Conservation (phyloP, 2,113 vertebrate species). For the Atrichornis clamosus region DNA sequence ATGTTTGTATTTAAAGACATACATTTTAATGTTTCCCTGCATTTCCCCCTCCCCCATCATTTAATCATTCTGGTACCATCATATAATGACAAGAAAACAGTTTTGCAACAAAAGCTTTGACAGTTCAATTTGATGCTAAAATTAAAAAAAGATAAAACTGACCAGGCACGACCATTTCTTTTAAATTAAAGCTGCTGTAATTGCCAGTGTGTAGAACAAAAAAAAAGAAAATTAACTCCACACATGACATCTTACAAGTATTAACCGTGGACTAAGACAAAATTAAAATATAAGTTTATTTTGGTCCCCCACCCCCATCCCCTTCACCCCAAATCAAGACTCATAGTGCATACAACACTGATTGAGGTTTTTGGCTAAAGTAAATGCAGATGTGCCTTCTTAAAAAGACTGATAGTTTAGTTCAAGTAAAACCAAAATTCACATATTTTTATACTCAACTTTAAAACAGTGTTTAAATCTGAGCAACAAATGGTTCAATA, state of each 20-base stretch:
- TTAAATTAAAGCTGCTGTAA: slow-evolving; percentile 46
- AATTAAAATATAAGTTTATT: slow-evolving; percentile 40
- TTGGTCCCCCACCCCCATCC: slow-evolving; percentile 48
- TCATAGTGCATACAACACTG: slow-evolving; percentile 64
- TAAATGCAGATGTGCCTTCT: slow-evolving; percentile 51
- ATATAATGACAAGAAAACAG: slow-evolving; percentile 54
- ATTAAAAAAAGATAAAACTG: neutral
- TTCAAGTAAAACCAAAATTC: slow-evolving; percentile 80
- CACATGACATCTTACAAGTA: neutral
- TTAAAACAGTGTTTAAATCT: slow-evolving; percentile 71
- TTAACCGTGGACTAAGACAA: slow-evolving; percentile 30
- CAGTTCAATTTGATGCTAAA: slow-evolving; percentile 44
- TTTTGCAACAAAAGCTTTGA: slow-evolving; percentile 49
- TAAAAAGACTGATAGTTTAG: slow-evolving; percentile 52
- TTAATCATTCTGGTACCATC: slow-evolving; percentile 71
- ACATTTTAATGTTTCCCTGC: slow-evolving; percentile 62
- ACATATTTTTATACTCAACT: slow-evolving; percentile 68
- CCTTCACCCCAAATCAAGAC: slow-evolving; percentile 41
- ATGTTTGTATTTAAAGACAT: slow-evolving; percentile 57
- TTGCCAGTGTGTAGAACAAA: slow-evolving; percentile 61
- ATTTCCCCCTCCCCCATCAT: neutral
- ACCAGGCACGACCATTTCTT: neutral
- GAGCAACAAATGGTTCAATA: slow-evolving; percentile 61
- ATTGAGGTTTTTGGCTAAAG: slow-evolving; percentile 47
- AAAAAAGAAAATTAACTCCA: neutral